Percentiles rank a stretch among this genome's conserved stretches.
Evolutionary conservation across 2,888 invertebrate genomes (phyloP).

Genomic region (Oscheius onirici): DNA sequence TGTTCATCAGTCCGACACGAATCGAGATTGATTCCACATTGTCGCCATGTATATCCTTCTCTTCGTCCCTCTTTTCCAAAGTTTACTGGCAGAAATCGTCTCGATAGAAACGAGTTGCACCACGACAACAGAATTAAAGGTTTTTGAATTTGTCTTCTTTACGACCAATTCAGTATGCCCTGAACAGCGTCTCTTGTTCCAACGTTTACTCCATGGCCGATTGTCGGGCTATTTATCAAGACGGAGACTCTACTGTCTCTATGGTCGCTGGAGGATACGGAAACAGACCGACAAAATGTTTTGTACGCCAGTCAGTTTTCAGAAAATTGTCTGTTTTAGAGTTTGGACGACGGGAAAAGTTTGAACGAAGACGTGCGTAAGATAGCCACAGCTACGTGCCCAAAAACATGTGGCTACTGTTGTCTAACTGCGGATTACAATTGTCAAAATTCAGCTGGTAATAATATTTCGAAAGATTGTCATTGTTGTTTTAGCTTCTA

Average conservation of each 20-base stretch:
- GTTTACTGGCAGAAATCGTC: no score
- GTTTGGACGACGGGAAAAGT: background rate
- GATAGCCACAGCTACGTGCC: background rate
- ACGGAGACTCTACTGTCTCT: background rate
- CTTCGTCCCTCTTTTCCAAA: no score
- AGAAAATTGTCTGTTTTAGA: background rate
- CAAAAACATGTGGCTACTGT: conserved; percentile 9
- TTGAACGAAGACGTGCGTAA: background rate
- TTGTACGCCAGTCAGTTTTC: background rate
- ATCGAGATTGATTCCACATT: no score
- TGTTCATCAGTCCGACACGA: no score
- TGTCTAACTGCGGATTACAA: background rate
- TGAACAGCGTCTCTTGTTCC: conserved; percentile 4
- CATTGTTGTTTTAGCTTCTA: background rate
- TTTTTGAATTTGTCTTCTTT: no score
- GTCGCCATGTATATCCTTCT: no score
- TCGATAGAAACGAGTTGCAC: no score
- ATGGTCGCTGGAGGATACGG: background rate
- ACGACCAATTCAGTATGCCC: background rate
- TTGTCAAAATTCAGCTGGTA: conserved; percentile 5
- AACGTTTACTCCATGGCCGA: background rate
- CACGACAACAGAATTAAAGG: no score
- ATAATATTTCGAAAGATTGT: background rate
- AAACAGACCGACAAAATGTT: background rate
- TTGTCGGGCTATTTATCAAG: conserved; percentile 5